phyloP scores from a whole-genome alignment of 2,888 invertebrate genomes.

The Aphodius granarius region DNA sequence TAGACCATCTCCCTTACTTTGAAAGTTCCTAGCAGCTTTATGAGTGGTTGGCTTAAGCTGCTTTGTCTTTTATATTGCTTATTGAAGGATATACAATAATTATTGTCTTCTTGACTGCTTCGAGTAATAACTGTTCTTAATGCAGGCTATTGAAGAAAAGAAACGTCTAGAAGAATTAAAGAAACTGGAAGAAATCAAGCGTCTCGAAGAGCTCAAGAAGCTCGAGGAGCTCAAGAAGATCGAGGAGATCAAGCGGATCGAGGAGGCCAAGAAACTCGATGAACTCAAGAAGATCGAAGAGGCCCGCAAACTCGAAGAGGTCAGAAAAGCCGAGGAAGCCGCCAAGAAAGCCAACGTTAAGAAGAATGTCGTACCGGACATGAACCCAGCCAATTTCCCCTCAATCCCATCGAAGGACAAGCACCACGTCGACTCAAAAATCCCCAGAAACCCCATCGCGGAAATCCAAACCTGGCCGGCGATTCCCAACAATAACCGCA shows the following conservation, averaged over 20 bases:
- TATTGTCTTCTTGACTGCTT: too few relatives aligned
- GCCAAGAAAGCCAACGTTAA: slow-evolving; percentile 13
- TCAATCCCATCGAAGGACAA: slow-evolving; percentile 24
- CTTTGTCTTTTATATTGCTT: too few relatives aligned
- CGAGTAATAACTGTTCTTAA: too few relatives aligned
- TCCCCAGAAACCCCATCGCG: slow-evolving; percentile 37
- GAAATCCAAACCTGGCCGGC: slow-evolving; percentile 49
- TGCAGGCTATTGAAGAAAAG: slow-evolving; percentile 7
- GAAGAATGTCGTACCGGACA: slow-evolving; percentile 18
- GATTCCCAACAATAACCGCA: slow-evolving; percentile 33
- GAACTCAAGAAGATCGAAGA: neutral
- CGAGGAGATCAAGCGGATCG: neutral
- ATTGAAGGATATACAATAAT: too few relatives aligned
- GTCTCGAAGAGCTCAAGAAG: neutral
- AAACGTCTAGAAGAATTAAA: neutral
- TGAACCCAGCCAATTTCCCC: slow-evolving; percentile 21
- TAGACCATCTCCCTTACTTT: too few relatives aligned
- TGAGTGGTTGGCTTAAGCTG: too few relatives aligned
- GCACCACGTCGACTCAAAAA: slow-evolving; percentile 12
- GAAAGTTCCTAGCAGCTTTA: too few relatives aligned
- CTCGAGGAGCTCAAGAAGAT: neutral
- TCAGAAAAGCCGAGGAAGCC: neutral
- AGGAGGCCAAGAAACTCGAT: neutral
- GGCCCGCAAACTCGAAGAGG: neutral
- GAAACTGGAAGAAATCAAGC: slow-evolving; percentile 1